Evolutionary conservation across 2,888 invertebrate genomes (phyloP).

Genomic region (Ischnus inquisitorius): DNA sequence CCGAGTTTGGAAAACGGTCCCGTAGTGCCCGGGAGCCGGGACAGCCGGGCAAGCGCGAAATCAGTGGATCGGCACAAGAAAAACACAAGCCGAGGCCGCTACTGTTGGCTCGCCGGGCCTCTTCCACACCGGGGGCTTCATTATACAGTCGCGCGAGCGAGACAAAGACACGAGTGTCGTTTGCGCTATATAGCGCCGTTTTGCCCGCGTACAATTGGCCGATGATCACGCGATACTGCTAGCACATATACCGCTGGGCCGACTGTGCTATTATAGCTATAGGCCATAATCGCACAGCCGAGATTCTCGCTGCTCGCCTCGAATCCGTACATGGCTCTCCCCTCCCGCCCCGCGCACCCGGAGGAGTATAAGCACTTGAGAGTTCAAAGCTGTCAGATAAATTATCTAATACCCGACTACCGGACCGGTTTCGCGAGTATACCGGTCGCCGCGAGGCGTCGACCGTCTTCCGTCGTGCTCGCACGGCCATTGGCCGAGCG

Average conservation of each 20-base stretch:
- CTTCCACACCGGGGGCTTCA: slow-evolving; percentile 14
- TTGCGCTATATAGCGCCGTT: slow-evolving; percentile 28
- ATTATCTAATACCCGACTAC: slow-evolving; percentile 77
- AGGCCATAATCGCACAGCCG: no score
- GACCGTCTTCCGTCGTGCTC: slow-evolving; percentile 64
- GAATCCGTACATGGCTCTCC: slow-evolving; percentile 62
- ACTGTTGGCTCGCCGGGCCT: slow-evolving; percentile 50
- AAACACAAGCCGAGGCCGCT: slow-evolving; percentile 45
- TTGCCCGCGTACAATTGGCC: slow-evolving; percentile 2
- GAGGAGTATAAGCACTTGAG: slow-evolving; percentile 63
- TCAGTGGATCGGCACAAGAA: slow-evolving; percentile 47
- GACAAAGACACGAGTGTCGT: slow-evolving; percentile 32
- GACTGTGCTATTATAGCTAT: slow-evolving; percentile 12
- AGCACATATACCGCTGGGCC: neutral
- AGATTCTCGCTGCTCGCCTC: slow-evolving; percentile 59
- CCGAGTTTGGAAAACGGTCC: slow-evolving; percentile 10
- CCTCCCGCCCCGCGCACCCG: slow-evolving; percentile 4
- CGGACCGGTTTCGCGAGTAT: slow-evolving; percentile 74
- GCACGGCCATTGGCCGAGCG: slow-evolving; percentile 59
- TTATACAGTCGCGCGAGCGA: neutral
- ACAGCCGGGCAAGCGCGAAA: slow-evolving; percentile 38
- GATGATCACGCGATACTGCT: slow-evolving; percentile 13
- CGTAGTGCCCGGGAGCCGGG: neutral
- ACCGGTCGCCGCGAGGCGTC: slow-evolving; percentile 62
- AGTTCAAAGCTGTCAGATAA: slow-evolving; percentile 78